Base-by-base conservation (phyloP, 1,140 invertebrate genomes). In the Drosophila melanica region DNA sequence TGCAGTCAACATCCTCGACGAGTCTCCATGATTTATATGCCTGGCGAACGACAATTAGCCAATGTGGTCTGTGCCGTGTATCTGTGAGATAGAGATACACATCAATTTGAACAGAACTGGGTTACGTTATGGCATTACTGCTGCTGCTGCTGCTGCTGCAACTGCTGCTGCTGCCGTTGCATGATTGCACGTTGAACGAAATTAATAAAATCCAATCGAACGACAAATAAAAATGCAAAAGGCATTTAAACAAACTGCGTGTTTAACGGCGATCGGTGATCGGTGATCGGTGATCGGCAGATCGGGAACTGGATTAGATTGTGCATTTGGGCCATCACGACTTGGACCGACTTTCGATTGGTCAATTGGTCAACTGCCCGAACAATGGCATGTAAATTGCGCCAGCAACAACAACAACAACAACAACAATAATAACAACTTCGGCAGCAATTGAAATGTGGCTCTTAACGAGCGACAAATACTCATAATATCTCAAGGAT, bases 371-470 rank as follows among this genome's bases (percentile, higher is more conserved):
- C 78, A 74, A 66, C 63, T 11, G 42, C 37, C 42, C 39, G 58
- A 63, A 84, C 81, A 87, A 87, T 79, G 84, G 84, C 79, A 76
- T 74, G 79, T 79, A 89, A 87, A 89, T 87, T 89, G 87, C 66
- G 30, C 51, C 14, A 54, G 45, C 48, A 57, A 10, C 33, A 42
- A 20, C 41, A 63, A 45, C 33, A 33, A 27, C 23, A 51, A 27
- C 30, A 45, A 14, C 11, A 39, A 47, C 27, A 69, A 37, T 12
- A 44, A 23, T 35, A 33, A 50, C 18, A 20, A 57, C 20, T 30
- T 37, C 57, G 47, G 18, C 18, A 18, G 30, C 41, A 50, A 58
- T 58, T 58, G 41, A 58, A 58, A 45, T 58, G 55, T 42, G 55
- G n/a, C 27, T 51, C 73, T 79, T 79, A 73, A 79, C 79, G 48